A percentile compares a stretch with the other conserved stretches of the same genome.
Evolutionary conservation across 2,888 invertebrate genomes (phyloP).

Genomic region (Brenthis hecate): DNA sequence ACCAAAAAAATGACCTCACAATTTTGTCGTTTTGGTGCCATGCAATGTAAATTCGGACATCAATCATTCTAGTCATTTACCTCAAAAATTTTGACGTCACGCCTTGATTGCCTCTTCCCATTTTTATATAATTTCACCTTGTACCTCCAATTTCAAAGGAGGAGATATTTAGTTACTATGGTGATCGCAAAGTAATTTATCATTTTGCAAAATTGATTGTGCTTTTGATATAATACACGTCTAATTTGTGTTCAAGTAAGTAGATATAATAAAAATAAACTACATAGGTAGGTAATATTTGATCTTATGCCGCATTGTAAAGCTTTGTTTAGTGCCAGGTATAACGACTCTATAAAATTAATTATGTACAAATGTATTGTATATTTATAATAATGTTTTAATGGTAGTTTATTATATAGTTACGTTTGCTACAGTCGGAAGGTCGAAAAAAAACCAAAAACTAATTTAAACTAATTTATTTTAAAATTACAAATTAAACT

Average conservation of each 20-base stretch:
- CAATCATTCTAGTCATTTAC: conserved; percentile 76
- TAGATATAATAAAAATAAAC: conserved; percentile 23
- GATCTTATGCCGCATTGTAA: conserved; percentile 2
- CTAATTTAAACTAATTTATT: too few relatives aligned
- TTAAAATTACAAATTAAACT: too few relatives aligned
- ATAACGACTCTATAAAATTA: neutral
- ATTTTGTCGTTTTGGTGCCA: conserved; percentile 62
- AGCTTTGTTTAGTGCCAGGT: neutral
- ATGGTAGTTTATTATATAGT: conserved; percentile 49
- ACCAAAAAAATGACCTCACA: conserved; percentile 53
- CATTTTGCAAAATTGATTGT: conserved; percentile 46
- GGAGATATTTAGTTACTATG: conserved; percentile 41
- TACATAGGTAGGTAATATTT: too few relatives aligned
- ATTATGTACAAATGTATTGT: too few relatives aligned
- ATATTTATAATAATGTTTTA: conserved; percentile 10
- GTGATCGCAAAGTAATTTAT: conserved; percentile 46
- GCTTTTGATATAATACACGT: conserved; percentile 42
- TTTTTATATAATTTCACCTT: conserved; percentile 63
- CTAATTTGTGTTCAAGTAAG: conserved; percentile 44
- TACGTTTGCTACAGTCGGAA: too few relatives aligned
- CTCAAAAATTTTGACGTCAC: conserved; percentile 68
- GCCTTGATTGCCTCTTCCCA: conserved; percentile 65
- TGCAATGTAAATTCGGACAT: conserved; percentile 69
- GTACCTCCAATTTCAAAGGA: conserved; percentile 45
- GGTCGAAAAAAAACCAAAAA: too few relatives aligned